These are phyloP conservation scores for Falco naumanni DNA, from an alignment of 2,797 vertebrate genomes.

Conservation along the genomic window DNA sequence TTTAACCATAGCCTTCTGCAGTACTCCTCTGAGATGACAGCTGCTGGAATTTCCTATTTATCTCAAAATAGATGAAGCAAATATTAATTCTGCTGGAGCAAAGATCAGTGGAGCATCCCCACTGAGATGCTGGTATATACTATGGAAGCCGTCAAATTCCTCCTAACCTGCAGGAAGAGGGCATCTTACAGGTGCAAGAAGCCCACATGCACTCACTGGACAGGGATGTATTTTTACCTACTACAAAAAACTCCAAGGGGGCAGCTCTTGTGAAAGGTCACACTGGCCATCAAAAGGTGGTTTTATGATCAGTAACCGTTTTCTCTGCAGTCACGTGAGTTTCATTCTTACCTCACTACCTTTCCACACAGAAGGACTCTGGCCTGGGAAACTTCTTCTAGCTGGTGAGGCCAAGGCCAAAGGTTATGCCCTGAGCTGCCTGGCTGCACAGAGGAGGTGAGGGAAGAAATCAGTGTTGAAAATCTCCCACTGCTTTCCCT, in stretches of 20 bases:
- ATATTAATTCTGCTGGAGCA: slow-evolving; percentile 45
- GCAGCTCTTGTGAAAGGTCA: neutral
- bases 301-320: neutral
- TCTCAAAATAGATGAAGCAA: slow-evolving; percentile 19
- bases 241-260: neutral
- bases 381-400: neutral
- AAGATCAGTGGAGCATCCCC: neutral
- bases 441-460: neutral
- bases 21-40: slow-evolving; percentile 32
- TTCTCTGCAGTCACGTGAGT: neutral
- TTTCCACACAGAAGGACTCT: neutral
- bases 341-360: neutral
- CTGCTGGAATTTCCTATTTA: slow-evolving; percentile 36
- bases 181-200: neutral
- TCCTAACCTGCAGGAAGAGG: neutral
- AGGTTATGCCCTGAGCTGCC: neutral
- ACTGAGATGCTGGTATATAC: neutral
- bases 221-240: neutral
- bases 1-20: slow-evolving; percentile 27
- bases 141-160: neutral
- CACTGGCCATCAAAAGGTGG: neutral
- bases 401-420: neutral
- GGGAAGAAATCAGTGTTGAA: neutral
- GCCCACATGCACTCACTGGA: neutral
- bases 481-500: neutral